Conservation (phyloP, 1,140 invertebrate genomes). For the Aporrectodea caliginosa region DNA sequence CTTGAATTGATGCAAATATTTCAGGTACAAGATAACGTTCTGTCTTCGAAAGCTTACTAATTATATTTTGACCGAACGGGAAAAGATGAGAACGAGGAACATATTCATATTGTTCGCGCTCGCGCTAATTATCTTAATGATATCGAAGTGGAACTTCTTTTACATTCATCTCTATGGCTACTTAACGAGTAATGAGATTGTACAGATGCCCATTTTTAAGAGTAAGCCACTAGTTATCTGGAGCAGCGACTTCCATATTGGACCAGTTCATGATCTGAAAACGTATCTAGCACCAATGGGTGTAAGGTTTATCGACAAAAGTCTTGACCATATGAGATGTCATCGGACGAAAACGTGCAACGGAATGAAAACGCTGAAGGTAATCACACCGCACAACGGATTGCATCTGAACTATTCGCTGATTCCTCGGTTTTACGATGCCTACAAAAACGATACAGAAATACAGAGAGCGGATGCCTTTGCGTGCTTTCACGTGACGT, state of each 20-base stretch:
- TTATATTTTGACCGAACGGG: too few species aligned
- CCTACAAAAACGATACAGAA: slow-evolving; percentile 31
- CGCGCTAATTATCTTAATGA: too few species aligned
- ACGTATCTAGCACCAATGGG: slow-evolving; percentile 7
- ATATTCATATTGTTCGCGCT: too few species aligned
- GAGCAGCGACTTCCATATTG: slow-evolving; percentile 13
- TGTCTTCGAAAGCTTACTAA: too few species aligned
- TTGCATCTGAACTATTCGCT: not conserved
- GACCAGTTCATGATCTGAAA: slow-evolving; percentile 6
- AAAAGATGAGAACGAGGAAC: too few species aligned
- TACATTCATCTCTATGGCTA: too few species aligned
- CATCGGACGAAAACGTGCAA: not conserved
- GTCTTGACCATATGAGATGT: not conserved
- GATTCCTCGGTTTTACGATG: slow-evolving; percentile 19
- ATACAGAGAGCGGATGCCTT: slow-evolving; percentile 28
- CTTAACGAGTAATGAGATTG: too few species aligned
- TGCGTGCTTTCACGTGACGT: slow-evolving; percentile 31
- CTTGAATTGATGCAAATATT: too few species aligned
- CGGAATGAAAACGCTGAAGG: not conserved
- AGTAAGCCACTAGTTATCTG: slow-evolving; percentile 18
- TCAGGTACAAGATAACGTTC: too few species aligned
- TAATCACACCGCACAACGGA: not conserved
- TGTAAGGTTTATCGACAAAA: not conserved
- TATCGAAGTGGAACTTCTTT: too few species aligned
- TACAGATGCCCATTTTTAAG: slow-evolving; percentile 10